These are phyloP conservation scores for Byasa hedistus DNA, from an alignment of 2,888 invertebrate species.

Conservation along the genomic window DNA sequence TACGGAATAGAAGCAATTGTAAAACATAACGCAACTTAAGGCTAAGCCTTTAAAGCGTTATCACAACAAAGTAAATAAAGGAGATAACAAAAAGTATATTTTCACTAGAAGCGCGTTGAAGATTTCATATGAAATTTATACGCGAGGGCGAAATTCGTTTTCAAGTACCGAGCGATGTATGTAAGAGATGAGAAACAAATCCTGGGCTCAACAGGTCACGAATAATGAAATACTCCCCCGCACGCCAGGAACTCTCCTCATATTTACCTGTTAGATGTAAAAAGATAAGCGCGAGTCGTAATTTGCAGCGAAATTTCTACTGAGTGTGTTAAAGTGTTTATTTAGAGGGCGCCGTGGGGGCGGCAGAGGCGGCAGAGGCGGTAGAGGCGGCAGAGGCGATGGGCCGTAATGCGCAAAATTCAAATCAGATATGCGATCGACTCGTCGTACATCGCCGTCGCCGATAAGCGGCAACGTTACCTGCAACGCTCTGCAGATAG, in stretches of 20 bases:
- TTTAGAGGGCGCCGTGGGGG: conserved; percentile 48
- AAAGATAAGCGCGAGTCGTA: conserved; percentile 60
- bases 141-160: conserved; percentile 42
- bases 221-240: conserved; percentile 71
- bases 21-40: not conserved
- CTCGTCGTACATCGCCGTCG: conserved; percentile 46
- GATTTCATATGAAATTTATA: conserved; percentile 43
- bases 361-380: conserved; percentile 38
- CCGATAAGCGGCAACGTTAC: conserved; percentile 55
- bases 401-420: conserved; percentile 70
- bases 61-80: not conserved
- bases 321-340: conserved; percentile 64
- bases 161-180: conserved; percentile 48
- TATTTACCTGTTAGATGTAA: conserved; percentile 69
- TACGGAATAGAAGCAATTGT: not conserved
- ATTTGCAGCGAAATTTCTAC: conserved; percentile 59
- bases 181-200: conserved; percentile 66
- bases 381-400: conserved; percentile 46
- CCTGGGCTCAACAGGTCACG: conserved; percentile 74
- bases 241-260: conserved; percentile 64
- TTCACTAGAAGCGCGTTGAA: conserved; percentile 12
- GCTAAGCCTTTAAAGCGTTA: not conserved
- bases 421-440: conserved; percentile 73
- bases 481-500: conserved; percentile 48
- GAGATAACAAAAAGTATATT: conserved; percentile 3